A percentile compares a stretch with the other conserved stretches of the same genome.
Evolutionary conservation across 2,888 invertebrate genomes (phyloP).

Genomic region (Phaedon cochleariae): DNA sequence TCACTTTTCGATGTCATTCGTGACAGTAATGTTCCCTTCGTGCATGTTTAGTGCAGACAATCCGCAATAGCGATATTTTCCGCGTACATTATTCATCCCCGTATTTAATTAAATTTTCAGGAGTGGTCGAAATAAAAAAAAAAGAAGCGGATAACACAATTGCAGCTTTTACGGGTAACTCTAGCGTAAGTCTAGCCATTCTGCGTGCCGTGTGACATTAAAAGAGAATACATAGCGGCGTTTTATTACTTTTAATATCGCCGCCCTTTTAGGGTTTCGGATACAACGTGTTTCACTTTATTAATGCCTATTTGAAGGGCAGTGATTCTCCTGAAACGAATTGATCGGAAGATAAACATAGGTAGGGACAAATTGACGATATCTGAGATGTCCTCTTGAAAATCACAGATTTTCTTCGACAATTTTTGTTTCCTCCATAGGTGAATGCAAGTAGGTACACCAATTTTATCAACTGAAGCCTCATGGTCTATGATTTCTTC

Average conservation of each 20-base stretch:
- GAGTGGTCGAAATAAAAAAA: constrained; percentile 8
- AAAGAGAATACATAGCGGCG: constrained; percentile 18
- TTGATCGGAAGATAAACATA: too few species aligned
- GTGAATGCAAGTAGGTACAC: too few species aligned
- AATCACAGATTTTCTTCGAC: too few species aligned
- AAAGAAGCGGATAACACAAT: constrained; percentile 5
- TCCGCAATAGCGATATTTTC: constrained; percentile 16
- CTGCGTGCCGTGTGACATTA: constrained; percentile 7
- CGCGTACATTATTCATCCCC: constrained; percentile 18
- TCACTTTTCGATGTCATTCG: background rate
- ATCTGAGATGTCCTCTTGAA: too few species aligned
- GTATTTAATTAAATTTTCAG: constrained; percentile 30
- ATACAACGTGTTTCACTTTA: background rate
- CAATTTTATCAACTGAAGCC: too few species aligned
- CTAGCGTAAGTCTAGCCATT: constrained; percentile 12
- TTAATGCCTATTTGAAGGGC: background rate
- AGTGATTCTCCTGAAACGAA: background rate
- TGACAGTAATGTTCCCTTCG: background rate
- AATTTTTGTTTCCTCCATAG: too few species aligned
- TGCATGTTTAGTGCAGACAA: constrained; percentile 4
- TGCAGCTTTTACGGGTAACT: constrained; percentile 11
- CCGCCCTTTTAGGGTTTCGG: background rate
- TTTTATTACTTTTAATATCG: constrained; percentile 17
- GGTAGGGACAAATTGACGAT: too few species aligned
- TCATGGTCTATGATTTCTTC: too few species aligned